phyloP scores from a whole-genome alignment of 2,797 vertebrate genomes.

The Brotula barbata region DNA sequence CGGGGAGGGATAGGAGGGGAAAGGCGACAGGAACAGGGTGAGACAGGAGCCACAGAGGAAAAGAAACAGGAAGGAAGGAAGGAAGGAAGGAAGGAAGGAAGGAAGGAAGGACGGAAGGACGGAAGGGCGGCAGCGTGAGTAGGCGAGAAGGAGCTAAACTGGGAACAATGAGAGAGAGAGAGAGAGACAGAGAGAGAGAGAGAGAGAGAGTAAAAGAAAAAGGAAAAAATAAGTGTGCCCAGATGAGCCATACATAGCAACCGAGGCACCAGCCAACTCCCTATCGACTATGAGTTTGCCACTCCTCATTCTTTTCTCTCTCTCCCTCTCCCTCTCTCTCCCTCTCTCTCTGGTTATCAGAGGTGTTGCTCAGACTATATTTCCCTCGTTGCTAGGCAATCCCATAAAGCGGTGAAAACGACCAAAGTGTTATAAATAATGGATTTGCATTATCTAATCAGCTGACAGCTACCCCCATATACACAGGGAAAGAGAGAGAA shows the following conservation, averaged over 20 bases:
- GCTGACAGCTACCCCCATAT: constrained; percentile 73
- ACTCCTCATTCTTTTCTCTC: constrained; percentile 9
- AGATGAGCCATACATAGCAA: constrained; percentile 67
- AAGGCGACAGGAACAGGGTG: constrained; percentile 12
- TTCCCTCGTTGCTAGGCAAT: constrained; percentile 84
- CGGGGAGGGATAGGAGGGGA: neutral
- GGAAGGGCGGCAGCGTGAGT: constrained; percentile 11
- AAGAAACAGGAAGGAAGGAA: constrained; percentile 16
- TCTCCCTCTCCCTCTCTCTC: constrained; percentile 18
- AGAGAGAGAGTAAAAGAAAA: constrained; percentile 47
- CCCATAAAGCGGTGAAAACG: constrained; percentile 76
- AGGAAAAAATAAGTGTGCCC: constrained; percentile 55
- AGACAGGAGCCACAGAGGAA: constrained; percentile 17
- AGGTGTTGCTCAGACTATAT: constrained; percentile 78
- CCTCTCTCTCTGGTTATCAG: constrained; percentile 63
- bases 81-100: constrained; percentile 12
- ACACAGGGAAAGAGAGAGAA: constrained; percentile 26
- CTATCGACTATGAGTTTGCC: constrained; percentile 39
- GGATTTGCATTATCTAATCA: constrained; percentile 85
- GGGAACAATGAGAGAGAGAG: constrained; percentile 29
- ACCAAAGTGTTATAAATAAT: constrained; percentile 85
- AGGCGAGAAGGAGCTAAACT: constrained; percentile 37
- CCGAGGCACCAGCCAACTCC: constrained; percentile 58
- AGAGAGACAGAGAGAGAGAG: constrained; percentile 29
- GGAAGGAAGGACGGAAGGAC: constrained; percentile 11